Percentiles rank a stretch among this genome's conserved stretches.
Conservation (phyloP, 2,797 vertebrate genomes). For the Rhinatrema bivittatum region DNA sequence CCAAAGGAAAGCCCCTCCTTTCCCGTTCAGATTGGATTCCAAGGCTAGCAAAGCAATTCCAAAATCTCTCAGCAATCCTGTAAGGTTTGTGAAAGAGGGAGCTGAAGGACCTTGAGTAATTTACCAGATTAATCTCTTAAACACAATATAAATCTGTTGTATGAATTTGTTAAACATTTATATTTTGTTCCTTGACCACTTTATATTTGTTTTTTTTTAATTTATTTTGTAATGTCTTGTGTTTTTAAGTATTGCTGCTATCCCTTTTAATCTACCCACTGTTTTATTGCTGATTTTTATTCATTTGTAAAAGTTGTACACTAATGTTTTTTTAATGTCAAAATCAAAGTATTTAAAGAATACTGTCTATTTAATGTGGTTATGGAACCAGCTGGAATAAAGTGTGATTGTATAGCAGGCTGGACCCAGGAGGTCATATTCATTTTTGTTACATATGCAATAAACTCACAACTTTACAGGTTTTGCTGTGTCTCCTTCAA, state of each 20-base stretch:
- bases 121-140: conserved; percentile 43
- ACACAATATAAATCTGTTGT: too few species aligned
- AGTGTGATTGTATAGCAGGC: conserved; percentile 63
- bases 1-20: too few species aligned
- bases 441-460: conserved; percentile 88
- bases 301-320: conserved; percentile 80
- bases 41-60: too few species aligned
- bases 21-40: too few species aligned
- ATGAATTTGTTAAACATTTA: conserved; percentile 43
- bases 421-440: conserved; percentile 69
- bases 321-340: conserved; percentile 89
- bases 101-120: too few species aligned
- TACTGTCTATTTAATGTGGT: conserved; percentile 67
- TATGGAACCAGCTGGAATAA: conserved; percentile 64
- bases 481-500: conserved; percentile 16
- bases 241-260: conserved; percentile 84
- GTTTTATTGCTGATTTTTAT: conserved; percentile 63
- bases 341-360: conserved; percentile 79
- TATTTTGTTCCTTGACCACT: conserved; percentile 68
- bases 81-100: too few species aligned
- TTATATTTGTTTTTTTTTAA: conserved; percentile 77
- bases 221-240: conserved; percentile 86
- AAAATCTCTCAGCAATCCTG: neutral
- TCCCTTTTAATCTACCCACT: conserved; percentile 66
- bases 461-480: conserved; percentile 81